phyloP scores from a whole-genome alignment of 2,113 vertebrate genomes.

The Raja brachyura region DNA sequence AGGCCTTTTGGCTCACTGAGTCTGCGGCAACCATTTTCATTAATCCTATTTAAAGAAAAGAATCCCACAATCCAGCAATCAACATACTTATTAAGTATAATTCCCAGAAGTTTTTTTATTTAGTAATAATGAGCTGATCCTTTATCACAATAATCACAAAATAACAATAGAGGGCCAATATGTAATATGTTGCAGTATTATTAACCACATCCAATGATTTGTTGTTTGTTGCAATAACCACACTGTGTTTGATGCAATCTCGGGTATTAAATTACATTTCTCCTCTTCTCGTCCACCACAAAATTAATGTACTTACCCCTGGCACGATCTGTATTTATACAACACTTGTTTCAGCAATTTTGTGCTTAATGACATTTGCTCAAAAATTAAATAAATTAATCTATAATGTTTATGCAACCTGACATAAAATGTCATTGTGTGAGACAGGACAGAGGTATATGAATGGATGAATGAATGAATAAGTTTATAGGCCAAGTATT shows the following conservation, averaged over 20 bases:
- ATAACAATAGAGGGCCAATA: neutral
- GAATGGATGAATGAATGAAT: too few species aligned
- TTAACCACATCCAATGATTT: neutral
- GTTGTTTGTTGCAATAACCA: neutral
- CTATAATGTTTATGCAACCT: neutral
- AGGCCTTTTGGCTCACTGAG: too few species aligned
- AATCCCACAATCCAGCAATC: neutral
- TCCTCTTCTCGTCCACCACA: neutral
- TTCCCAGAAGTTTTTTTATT: neutral
- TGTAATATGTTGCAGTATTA: neutral
- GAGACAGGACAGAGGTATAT: neutral
- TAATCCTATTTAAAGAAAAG: too few species aligned
- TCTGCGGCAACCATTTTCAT: too few species aligned
- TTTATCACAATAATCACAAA: neutral
- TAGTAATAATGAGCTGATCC: neutral
- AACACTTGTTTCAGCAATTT: neutral
- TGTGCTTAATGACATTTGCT: neutral
- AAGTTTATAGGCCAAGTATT: too few species aligned
- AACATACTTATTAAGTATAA: neutral
- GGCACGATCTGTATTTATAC: neutral
- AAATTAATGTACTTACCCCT: neutral
- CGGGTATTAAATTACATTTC: neutral
- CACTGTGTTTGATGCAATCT: too few species aligned
- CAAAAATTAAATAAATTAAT: neutral
- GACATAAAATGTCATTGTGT: neutral